A percentile compares a stretch with the other conserved stretches of the same genome.
Evolutionary conservation across 1,140 invertebrate species (phyloP).

Genomic region (Drosophila auraria): DNA sequence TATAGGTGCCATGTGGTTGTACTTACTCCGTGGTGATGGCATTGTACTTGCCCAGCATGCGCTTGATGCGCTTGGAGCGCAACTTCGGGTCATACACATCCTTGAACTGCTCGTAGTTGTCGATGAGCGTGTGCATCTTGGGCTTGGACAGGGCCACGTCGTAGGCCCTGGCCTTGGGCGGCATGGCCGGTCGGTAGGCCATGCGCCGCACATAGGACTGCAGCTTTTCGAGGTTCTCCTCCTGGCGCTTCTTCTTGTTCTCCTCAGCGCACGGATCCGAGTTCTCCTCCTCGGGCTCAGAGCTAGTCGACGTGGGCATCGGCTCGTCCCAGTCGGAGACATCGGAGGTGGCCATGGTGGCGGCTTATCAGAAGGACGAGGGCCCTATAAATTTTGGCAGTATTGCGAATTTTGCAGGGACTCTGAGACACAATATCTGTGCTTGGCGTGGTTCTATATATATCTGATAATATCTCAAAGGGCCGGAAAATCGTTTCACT

Average conservation of each 20-base stretch:
- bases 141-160: slow-evolving; percentile 62
- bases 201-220: slow-evolving; percentile 70
- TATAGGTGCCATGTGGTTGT: neutral
- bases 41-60: slow-evolving; percentile 62
- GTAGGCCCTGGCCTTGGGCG: slow-evolving; percentile 56
- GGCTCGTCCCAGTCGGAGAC: slow-evolving; percentile 76
- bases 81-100: slow-evolving; percentile 65
- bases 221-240: slow-evolving; percentile 63
- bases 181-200: slow-evolving; percentile 73
- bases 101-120: slow-evolving; percentile 65
- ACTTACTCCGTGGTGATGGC: slow-evolving; percentile 79
- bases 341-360: slow-evolving; percentile 64
- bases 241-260: slow-evolving; percentile 48
- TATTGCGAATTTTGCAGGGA: slow-evolving; percentile 35
- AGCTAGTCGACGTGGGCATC: slow-evolving; percentile 52
- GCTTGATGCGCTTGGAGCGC: slow-evolving; percentile 67
- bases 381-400: slow-evolving; percentile 24
- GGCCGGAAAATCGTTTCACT: neutral
- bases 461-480: neutral
- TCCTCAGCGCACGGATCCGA: slow-evolving; percentile 59
- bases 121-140: slow-evolving; percentile 36
- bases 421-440: neutral
- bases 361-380: neutral
- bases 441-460: no score
- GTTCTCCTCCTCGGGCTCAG: slow-evolving; percentile 56